Conservation (phyloP, 2,797 vertebrate species). For the Lycodopsis pacificus region DNA sequence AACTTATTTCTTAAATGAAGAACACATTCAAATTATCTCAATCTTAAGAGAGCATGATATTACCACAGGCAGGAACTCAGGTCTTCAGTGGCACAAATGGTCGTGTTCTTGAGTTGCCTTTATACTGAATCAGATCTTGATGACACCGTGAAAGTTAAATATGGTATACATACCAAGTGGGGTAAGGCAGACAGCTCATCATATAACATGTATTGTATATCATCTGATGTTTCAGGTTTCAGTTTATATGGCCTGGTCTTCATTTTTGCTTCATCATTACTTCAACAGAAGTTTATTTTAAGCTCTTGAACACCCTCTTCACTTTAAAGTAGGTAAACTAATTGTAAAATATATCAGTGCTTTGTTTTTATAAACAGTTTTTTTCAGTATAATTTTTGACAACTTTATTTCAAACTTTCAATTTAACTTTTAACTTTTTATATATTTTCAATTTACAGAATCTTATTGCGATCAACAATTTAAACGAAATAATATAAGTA, state of each 20-base stretch:
- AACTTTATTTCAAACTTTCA: neutral
- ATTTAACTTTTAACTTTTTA: too few relatives aligned
- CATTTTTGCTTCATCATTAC: neutral
- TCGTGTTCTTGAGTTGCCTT: neutral
- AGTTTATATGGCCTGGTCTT: neutral
- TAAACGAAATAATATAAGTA: neutral
- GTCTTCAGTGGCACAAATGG: neutral
- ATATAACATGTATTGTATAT: neutral
- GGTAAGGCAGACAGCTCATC: neutral
- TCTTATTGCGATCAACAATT: neutral
- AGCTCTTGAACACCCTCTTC: neutral
- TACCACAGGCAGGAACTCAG: neutral
- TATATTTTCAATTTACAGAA: neutral
- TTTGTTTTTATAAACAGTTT: neutral
- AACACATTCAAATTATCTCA: neutral
- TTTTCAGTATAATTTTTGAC: neutral
- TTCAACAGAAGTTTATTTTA: constrained; percentile 6
- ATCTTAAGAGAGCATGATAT: neutral
- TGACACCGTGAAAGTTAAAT: constrained; percentile 17
- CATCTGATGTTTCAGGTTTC: constrained; percentile 4
- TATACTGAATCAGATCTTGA: constrained; percentile 3
- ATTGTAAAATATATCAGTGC: neutral
- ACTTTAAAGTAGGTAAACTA: neutral
- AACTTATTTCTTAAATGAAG: neutral
- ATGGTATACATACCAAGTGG: constrained; percentile 13